Base-by-base conservation (phyloP, 2,113 vertebrate genomes). In the Cynopterus brachyotis region DNA sequence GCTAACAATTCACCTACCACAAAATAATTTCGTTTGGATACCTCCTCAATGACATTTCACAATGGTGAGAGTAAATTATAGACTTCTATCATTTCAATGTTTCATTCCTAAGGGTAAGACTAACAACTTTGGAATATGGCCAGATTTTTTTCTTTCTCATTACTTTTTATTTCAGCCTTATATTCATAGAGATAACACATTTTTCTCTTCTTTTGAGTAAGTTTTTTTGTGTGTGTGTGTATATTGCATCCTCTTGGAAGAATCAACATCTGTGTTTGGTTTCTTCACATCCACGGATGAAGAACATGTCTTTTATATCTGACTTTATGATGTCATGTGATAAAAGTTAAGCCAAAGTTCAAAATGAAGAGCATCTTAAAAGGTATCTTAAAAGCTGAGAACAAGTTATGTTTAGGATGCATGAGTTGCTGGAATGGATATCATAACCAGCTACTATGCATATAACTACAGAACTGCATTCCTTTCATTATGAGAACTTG, bases 301-400 rank as follows among this genome's bases (percentile, higher is more conserved):
- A 91, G 64, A 87, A 5, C 55, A 60, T 60, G 92, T 57, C 42
- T 40, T 89, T 78, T 45, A 75, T 16, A 69, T 89, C 66, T 97
- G 79, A 62, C 15, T 66, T 89, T 30, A 87, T 84, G 94, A 79
- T 55, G 53, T 89, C 83, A 62, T 42, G 4, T 37, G 79, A 83
- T 40, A 72, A 83, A 93, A 87, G 53, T 70, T 66, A 96, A 73
- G 64, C 79, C 64, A 76, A 92, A 85, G 50, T 94, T 89, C 66
- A 62, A 55, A 11, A 67, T 62, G 83, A 95, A 24, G 32, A 88
- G 40, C 40, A 90, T 53, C 17, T 22, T 50, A 47, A 76, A 92
- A 83, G 5, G 6, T 50, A 19, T 84, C 69, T 62, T 84, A 80
- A 92, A 86, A 72, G 53, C 59, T n/a, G 78, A 96, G 53, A 93